These are phyloP conservation scores for Hydropsyche tenuis DNA, from an alignment of 1,140 invertebrate genomes.

Conservation along the genomic window DNA sequence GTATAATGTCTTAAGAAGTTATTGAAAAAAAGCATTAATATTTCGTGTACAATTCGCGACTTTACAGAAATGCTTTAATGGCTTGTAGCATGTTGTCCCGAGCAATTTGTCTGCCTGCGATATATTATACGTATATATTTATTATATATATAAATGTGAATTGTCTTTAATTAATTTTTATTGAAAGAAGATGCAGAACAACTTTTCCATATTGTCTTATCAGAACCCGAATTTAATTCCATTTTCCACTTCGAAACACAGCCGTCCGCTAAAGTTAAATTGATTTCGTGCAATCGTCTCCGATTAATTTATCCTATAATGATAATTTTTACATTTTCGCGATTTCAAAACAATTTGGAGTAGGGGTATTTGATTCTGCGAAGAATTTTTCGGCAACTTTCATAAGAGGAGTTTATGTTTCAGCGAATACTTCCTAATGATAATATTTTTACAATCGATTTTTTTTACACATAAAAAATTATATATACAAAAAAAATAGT, in stretches of 20 bases:
- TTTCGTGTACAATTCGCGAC: background rate
- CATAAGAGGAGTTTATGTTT: too few relatives aligned
- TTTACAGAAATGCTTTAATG: conserved; percentile 7
- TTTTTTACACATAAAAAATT: too few relatives aligned
- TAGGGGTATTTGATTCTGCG: too few relatives aligned
- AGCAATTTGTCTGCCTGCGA: conserved; percentile 17
- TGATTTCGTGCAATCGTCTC: background rate
- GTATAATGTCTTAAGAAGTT: too few relatives aligned
- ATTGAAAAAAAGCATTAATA: too few relatives aligned
- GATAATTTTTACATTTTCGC: too few relatives aligned
- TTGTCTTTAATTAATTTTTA: conserved; percentile 9
- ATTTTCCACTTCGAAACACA: conserved; percentile 20
- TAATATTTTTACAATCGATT: too few relatives aligned
- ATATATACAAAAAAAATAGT: too few relatives aligned
- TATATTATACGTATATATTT: conserved; percentile 6
- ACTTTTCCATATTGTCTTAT: background rate
- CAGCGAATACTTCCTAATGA: too few relatives aligned
- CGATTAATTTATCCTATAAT: too few relatives aligned
- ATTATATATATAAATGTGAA: conserved; percentile 6
- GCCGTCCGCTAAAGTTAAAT: background rate
- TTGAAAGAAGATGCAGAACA: background rate
- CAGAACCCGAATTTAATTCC: conserved; percentile 12
- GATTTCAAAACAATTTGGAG: too few relatives aligned
- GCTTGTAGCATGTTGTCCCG: conserved; percentile 19
- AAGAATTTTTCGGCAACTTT: too few relatives aligned